Conservation (phyloP, 1,140 invertebrate species). For the Piezodorus guildinii region DNA sequence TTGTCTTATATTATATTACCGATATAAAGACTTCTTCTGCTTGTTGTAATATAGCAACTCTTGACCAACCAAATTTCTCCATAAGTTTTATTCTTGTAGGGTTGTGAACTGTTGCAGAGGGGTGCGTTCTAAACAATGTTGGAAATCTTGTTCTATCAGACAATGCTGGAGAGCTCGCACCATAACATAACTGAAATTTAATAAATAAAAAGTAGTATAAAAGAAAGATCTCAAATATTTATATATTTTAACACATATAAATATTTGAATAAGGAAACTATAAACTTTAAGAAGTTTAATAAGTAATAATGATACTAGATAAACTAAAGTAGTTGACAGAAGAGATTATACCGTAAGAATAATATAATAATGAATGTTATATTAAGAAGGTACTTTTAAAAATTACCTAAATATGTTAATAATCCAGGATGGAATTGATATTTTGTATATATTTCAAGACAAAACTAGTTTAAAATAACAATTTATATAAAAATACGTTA, state of each 20-base stretch:
- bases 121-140: slow-evolving; percentile 96
- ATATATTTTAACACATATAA: neutral
- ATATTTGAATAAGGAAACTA: neutral
- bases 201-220: neutral
- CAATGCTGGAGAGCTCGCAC: slow-evolving; percentile 94
- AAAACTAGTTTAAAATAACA: neutral
- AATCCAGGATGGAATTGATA: neutral
- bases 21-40: slow-evolving; percentile 99
- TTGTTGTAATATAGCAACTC: slow-evolving; percentile 94
- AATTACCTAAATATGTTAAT: neutral
- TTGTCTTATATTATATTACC: slow-evolving; percentile 39
- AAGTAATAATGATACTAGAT: too few relatives aligned
- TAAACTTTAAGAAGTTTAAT: too few relatives aligned
- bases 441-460: neutral
- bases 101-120: slow-evolving; percentile 97
- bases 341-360: too few relatives aligned
- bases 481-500: neutral
- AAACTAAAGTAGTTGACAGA: too few relatives aligned
- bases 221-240: too few relatives aligned
- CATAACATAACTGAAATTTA: slow-evolving; percentile 82
- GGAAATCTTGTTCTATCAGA: slow-evolving; percentile 94
- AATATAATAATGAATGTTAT: too few relatives aligned
- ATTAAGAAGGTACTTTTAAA: too few relatives aligned
- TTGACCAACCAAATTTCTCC: slow-evolving; percentile 92
- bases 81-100: slow-evolving; percentile 94